phyloP scores from a whole-genome alignment of 2,888 invertebrate genomes.

The Drosophila multiciliata region DNA sequence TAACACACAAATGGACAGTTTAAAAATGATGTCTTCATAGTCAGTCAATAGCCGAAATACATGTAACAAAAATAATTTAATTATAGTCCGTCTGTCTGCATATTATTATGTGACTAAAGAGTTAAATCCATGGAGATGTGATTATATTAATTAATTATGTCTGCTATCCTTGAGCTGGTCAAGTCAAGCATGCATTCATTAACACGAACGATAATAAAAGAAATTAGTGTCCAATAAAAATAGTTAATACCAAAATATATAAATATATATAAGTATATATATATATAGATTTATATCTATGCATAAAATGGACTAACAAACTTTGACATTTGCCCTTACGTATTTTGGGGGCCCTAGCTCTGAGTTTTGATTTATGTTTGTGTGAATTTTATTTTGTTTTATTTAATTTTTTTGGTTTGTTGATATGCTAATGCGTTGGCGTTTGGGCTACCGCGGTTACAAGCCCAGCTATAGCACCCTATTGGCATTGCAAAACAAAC shows the following conservation, averaged over 20 bases:
- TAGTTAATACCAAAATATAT: slow-evolving; percentile 7
- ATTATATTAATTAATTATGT: slow-evolving; percentile 3
- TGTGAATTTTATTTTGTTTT: background rate
- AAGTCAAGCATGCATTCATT: slow-evolving; percentile 61
- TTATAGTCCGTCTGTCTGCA: slow-evolving; percentile 21
- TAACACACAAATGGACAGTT: slow-evolving; percentile 23
- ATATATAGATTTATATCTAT: slow-evolving; percentile 10
- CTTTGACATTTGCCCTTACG: slow-evolving; percentile 44
- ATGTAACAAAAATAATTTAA: slow-evolving; percentile 49
- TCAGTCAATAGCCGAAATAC: slow-evolving; percentile 1
- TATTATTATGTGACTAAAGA: slow-evolving; percentile 7
- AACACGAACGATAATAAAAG: slow-evolving; percentile 55
- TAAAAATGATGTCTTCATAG: slow-evolving; percentile 31
- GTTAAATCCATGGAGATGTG: background rate
- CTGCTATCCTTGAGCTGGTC: slow-evolving; percentile 61
- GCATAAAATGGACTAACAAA: slow-evolving; percentile 35
- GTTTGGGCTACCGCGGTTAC: slow-evolving; percentile 36
- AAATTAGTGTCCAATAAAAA: slow-evolving; percentile 37
- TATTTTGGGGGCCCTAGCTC: slow-evolving; percentile 8
- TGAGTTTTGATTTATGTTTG: slow-evolving; percentile 33
- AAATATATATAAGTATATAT: slow-evolving; percentile 7
- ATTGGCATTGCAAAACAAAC: slow-evolving; percentile 75
- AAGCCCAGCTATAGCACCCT: slow-evolving; percentile 46
- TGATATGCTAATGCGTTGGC: slow-evolving; percentile 67
- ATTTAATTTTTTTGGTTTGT: slow-evolving; percentile 10